Evolutionary conservation across 1,140 invertebrate genomes (phyloP), one percentile per base, ranked within the genome.

Genomic region (Paramacrobiotus metropolitanus): DNA sequence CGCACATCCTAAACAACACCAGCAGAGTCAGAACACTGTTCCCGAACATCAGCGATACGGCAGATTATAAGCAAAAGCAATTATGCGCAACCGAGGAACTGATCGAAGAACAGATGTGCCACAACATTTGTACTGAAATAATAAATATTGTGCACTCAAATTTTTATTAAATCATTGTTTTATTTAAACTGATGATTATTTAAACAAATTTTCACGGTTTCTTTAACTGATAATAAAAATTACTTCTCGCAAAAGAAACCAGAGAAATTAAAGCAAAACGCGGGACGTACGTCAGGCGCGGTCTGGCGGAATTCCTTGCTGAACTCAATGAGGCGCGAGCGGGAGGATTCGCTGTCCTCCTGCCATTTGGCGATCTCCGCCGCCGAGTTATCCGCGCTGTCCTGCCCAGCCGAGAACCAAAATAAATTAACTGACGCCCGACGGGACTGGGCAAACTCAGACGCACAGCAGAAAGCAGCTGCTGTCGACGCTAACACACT

Each of bases 291-390:
- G 68, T 78, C 77, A 24, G 76, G 70, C 59, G 75, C 75, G 64
- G 70, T 76, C 68, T 75, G 77, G 69, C 77, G 77, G 68, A 78
- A 78, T 64, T 78, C 77, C 62, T 75, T 67, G 63, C 74, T 76
- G 34, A 72, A 73, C 65, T 78, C 77, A 30, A 78, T 75, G 21
- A 78, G 68, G 64, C 70, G 69, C 67, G 75, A 76, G 62, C 77
- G 70, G 2, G 75, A 76, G 29, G 65, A 68, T 59, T 78, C 77
- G 63, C 76, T 77, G 66, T 77, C 76, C 67, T 78, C 77, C 68
- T 78, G 76, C 66, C 73, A 68, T 62, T 71, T 72, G 61, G 77
- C 77, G 34, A 78, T 65, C 59, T 76, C 76, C 61, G 74, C 74
- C 63, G 76, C 77, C 67, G 74, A 74, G 44, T 69, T 73, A 69